Base-by-base conservation (phyloP, 2,113 vertebrate species). In the Thymallus thymallus region DNA sequence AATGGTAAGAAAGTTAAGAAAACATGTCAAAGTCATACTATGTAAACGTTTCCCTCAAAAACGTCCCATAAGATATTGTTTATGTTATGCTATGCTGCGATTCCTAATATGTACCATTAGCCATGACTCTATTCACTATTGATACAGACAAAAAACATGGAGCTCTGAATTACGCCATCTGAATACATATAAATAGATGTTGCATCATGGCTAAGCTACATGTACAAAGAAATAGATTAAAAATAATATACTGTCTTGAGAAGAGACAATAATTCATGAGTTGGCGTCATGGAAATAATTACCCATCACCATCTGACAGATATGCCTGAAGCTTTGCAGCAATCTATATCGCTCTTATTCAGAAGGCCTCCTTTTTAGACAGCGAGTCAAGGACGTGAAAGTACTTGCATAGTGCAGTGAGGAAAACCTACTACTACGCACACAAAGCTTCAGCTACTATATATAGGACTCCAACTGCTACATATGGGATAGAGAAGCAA, bases 401-500 rank as follows among this genome's bases (percentile, higher is more conserved):
- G 61, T 73, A 56, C 67, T 90, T 91, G 85, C 88, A 83, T 87
- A 85, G 87, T 81, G 56, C 80, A 81, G 66, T 68, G 80, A 84
- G 82, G 77, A 81, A 76, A 68, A 74, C 48, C 48, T 51, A 22
- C 56, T 60, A 60, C 81, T 60, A 79, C 63, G 64, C 14, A 18
- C 14, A 18, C 12, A 18, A 51, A 18, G 14, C 48, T 51, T 77
- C 84, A 78, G 85, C 81, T 69, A 51, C 56, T 66, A 30, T 29
- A 32, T 51, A 51, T 51, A 51, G 24, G 26, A 24, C 35, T 41
- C 35, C 35, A 41, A 7, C 6, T 7, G 0, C 6, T 41, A 41
- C 7, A 10, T 62, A 60, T 23, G 18, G 67, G 75, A 82, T 71
- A 14, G 24, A 64, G 32, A 85, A 69, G 35, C 35, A 41, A 41